Evolutionary conservation across 2,113 vertebrate species (phyloP).

Genomic region (Electrona antarctica): DNA sequence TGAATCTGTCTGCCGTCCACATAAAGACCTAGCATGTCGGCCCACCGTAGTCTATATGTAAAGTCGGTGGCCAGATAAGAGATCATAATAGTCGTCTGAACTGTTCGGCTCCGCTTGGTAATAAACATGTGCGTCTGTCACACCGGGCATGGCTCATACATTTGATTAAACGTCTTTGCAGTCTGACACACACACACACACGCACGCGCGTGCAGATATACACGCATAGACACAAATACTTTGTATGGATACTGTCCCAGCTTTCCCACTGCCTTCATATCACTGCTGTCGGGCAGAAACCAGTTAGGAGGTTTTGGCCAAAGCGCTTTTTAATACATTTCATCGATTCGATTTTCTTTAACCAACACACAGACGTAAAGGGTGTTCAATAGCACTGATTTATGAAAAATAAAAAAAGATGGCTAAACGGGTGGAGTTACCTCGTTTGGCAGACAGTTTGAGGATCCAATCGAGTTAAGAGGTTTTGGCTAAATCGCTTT

Average conservation of each 20-base stretch:
- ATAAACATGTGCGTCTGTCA: constrained; percentile 5
- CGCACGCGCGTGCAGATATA: background rate
- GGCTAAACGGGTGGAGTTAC: no score
- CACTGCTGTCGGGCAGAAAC: no score
- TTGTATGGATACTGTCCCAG: constrained; percentile 2
- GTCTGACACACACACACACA: background rate
- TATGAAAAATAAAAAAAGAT: no score
- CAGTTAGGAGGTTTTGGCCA: no score
- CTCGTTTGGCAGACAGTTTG: no score
- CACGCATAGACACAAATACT: no score
- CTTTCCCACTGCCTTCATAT: background rate
- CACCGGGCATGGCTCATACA: constrained; percentile 11
- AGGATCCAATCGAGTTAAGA: no score
- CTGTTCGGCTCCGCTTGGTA: background rate
- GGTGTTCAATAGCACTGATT: no score
- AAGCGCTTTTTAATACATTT: no score
- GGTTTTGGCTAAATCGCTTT: no score
- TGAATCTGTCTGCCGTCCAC: constrained; percentile 4
- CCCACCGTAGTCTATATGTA: constrained; percentile 13
- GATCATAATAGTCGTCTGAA: constrained; percentile 36
- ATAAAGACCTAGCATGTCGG: constrained; percentile 12
- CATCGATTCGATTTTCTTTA: no score
- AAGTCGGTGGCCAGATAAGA: constrained; percentile 22
- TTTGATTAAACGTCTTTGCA: constrained; percentile 39
- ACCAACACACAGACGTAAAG: no score